Percentiles rank a stretch among this genome's conserved stretches.
phyloP scores from a whole-genome alignment of 2,113 vertebrate genomes.

The Sula dactylatra region DNA sequence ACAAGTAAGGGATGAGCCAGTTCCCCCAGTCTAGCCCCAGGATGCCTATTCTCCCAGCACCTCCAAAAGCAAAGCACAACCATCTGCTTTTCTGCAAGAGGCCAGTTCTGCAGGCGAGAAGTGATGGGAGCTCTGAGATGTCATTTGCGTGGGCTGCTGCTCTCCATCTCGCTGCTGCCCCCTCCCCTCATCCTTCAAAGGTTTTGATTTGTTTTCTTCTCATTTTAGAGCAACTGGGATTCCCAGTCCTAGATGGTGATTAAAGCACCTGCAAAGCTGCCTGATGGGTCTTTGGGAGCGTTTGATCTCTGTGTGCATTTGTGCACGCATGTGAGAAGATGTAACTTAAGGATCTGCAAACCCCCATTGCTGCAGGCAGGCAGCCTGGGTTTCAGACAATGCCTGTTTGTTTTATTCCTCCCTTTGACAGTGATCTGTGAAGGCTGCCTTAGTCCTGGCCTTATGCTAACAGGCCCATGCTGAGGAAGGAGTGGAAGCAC shows the following conservation, averaged over 20 bases:
- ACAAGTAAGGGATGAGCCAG: not conserved
- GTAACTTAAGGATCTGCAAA: not conserved
- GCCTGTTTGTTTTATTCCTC: not conserved
- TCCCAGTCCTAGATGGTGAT: not conserved
- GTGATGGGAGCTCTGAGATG: not conserved
- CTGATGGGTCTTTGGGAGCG: not conserved
- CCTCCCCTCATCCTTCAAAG: not conserved
- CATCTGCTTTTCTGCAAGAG: not conserved
- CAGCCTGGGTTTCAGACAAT: not conserved
- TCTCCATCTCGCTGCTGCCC: rapidly evolving
- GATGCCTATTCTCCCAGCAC: not conserved
- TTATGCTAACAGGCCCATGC: not conserved
- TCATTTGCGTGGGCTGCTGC: not conserved
- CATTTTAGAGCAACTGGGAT: not conserved
- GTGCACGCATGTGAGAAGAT: rapidly evolving
- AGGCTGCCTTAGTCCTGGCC: not conserved
- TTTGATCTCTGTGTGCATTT: not conserved
- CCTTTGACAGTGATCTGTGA: not conserved
- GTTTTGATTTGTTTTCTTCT: not conserved
- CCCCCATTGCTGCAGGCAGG: not conserved
- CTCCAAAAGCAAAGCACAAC: not conserved
- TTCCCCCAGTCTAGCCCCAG: not conserved
- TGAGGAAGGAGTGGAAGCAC: not conserved
- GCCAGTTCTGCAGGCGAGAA: not conserved
- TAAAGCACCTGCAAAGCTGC: not conserved